A percentile compares a stretch with the other conserved stretches of the same genome.
Evolutionary conservation across 2,797 vertebrate species (phyloP).

Genomic region (Caiman crocodilus): DNA sequence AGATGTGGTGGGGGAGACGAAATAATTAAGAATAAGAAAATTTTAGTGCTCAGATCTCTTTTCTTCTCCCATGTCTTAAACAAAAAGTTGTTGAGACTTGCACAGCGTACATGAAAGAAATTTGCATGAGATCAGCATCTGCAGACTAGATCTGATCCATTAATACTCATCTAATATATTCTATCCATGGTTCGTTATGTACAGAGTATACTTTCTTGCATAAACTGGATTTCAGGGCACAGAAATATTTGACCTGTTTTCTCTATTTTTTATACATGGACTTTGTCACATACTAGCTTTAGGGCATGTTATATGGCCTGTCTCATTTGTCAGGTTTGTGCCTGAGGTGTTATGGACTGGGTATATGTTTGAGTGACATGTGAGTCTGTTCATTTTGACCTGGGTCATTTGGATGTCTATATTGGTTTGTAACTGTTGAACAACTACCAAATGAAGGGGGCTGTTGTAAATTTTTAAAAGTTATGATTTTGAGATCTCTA

Average conservation of each 20-base stretch:
- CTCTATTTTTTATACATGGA: neutral
- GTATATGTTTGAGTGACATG: neutral
- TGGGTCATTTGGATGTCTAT: accelerated
- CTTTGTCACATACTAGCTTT: neutral
- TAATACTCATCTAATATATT: accelerated
- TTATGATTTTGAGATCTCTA: neutral
- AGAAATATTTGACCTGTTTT: neutral
- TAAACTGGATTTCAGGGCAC: neutral
- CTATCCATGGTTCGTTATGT: neutral
- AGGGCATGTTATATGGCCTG: neutral
- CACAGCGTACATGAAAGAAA: neutral
- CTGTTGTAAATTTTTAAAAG: neutral
- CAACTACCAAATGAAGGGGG: neutral
- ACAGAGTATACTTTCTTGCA: neutral
- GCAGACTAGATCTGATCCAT: neutral
- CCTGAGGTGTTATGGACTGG: neutral
- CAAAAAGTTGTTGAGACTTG: neutral
- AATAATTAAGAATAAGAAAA: neutral
- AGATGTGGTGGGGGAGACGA: neutral
- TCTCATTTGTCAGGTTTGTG: neutral
- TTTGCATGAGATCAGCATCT: neutral
- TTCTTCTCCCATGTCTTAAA: neutral
- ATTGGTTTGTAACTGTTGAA: neutral
- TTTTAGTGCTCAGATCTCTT: neutral
- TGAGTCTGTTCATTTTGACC: neutral